Conservation (phyloP, 2,113 vertebrate species). For the Chaetodon auriga region DNA sequence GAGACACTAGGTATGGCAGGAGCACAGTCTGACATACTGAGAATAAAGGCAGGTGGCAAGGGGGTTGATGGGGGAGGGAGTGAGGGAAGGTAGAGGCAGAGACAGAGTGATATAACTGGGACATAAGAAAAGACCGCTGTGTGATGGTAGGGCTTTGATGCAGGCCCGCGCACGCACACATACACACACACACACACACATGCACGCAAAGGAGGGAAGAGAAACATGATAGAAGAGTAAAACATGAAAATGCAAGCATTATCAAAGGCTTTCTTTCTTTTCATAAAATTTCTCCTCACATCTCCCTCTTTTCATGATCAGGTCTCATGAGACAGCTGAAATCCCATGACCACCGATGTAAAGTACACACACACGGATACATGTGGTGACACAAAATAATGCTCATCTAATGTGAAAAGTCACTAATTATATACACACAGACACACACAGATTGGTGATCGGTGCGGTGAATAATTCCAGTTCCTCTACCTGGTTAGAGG, state of each 20-base stretch:
- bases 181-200: background rate
- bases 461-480: background rate
- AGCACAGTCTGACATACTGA: conserved; percentile 53
- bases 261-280: conserved; percentile 57
- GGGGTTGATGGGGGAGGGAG: conserved; percentile 31
- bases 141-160: conserved; percentile 58
- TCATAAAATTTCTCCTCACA: conserved; percentile 11
- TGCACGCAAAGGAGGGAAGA: conserved; percentile 3
- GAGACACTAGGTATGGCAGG: conserved; percentile 43
- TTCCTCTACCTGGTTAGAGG: background rate
- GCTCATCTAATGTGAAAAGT: background rate
- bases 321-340: conserved; percentile 31
- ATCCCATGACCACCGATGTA: conserved; percentile 29
- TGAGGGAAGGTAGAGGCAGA: conserved; percentile 35
- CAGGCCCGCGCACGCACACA: background rate
- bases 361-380: background rate
- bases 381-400: conserved; percentile 1
- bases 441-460: background rate
- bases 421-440: background rate
- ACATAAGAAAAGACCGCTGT: conserved; percentile 52
- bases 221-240: conserved; percentile 37
- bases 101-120: conserved; percentile 64
- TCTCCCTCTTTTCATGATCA: conserved; percentile 44
- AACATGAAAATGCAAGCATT: conserved; percentile 45
- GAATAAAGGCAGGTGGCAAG: conserved; percentile 63